Evolutionary conservation across 2,113 vertebrate species (phyloP).

Genomic region (Gorsachius goisagi): DNA sequence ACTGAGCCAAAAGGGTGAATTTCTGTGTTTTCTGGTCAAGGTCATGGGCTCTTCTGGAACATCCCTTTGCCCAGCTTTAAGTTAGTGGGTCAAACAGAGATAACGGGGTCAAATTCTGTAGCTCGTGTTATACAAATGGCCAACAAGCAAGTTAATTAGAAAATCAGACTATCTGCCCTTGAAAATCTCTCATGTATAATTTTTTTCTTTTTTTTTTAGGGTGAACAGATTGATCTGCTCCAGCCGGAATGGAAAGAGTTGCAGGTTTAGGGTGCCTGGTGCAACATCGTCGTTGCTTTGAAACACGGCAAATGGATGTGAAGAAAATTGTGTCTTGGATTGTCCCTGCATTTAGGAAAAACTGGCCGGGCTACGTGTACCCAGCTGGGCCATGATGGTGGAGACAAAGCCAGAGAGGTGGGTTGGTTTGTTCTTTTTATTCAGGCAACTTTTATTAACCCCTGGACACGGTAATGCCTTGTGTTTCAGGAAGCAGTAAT

Average conservation of each 20-base stretch:
- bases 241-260: background rate
- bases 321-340: background rate
- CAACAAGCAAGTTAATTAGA: background rate
- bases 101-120: background rate
- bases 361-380: rapidly evolving
- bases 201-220: background rate
- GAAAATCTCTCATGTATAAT: background rate
- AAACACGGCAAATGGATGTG: background rate
- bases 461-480: background rate
- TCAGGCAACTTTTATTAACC: background rate
- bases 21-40: background rate
- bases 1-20: too few species aligned
- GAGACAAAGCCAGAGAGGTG: background rate
- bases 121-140: background rate
- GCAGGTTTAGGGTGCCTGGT: background rate
- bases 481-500: background rate
- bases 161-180: background rate
- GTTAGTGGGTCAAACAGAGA: background rate
- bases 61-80: background rate
- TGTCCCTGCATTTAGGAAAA: too few species aligned
- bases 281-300: background rate
- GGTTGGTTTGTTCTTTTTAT: background rate
- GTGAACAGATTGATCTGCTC: background rate
- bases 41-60: background rate
- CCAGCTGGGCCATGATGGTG: background rate